Conservation (phyloP, 1,140 invertebrate genomes). For the Rhyzopertha dominica region DNA sequence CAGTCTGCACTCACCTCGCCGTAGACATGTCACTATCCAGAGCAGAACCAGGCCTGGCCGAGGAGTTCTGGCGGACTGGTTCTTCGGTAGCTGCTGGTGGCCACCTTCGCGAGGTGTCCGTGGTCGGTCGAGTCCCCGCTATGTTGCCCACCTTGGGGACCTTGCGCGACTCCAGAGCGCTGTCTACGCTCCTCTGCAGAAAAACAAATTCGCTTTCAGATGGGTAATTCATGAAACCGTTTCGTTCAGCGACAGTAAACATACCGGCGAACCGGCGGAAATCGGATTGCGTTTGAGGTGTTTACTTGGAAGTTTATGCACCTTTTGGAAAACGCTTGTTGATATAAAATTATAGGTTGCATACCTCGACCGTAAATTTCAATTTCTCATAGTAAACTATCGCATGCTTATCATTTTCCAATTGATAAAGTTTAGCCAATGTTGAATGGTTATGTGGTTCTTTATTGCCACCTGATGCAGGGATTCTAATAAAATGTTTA, state of each 20-base stretch:
- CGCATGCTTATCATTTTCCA: too few species aligned
- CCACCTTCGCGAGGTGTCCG: constrained; percentile 22
- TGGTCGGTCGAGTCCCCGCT: constrained; percentile 11
- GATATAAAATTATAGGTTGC: too few species aligned
- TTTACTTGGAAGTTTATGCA: too few species aligned
- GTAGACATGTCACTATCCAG: constrained; percentile 33
- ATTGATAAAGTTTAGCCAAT: too few species aligned
- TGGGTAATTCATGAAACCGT: not conserved
- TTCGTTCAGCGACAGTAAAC: too few species aligned
- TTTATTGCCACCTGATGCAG: too few species aligned
- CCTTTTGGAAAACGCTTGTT: too few species aligned
- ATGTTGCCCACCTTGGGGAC: constrained; percentile 6
- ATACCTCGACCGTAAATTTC: too few species aligned
- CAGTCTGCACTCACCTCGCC: constrained; percentile 28
- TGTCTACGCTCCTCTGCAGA: constrained; percentile 36
- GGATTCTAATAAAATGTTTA: too few species aligned
- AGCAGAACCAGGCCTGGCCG: constrained; percentile 32
- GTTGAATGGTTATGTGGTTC: too few species aligned
- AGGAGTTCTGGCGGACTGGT: constrained; percentile 31
- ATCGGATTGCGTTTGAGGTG: not conserved
- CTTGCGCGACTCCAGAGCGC: constrained; percentile 23
- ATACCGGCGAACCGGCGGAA: not conserved
- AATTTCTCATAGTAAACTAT: too few species aligned
- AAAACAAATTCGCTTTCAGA: constrained; percentile 7
- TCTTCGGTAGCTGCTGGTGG: constrained; percentile 31